Base-by-base conservation (phyloP, 1,140 invertebrate genomes). In the Drosophila persimilis region DNA sequence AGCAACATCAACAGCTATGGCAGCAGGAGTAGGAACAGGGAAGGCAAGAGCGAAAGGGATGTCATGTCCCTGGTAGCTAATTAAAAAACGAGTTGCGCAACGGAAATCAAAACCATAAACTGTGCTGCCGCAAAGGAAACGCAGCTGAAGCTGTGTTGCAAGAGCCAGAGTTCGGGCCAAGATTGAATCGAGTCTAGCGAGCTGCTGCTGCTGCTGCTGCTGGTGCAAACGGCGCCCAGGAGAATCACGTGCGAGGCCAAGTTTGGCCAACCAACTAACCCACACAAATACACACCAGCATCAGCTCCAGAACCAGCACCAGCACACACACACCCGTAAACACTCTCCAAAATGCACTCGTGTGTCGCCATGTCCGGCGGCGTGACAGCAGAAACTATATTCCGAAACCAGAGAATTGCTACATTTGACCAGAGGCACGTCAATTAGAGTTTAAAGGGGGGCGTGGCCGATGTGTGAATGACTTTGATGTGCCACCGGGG, bases 361-460 rank as follows among this genome's bases (percentile, higher is more conserved):
- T 84, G 80, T 86, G 81, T 74, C 73, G 43, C 50, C 44, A 71
- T 76, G 63, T 59, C 59, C 59, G 50, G 43, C 62, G 63, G 63
- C 62, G 59, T 83, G 75, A 84, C 75, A 64, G 71, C n/a, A 76
- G 76, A 73, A 67, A 69, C 60, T 52, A 81, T 57, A 62, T 56
- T 58, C 22, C 26, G 17, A 69, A 45, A 8, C 22, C 53, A 61
- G 43, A 46, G 48, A 85, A 80, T 77, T 73, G 73, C 69, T 69
- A 74, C 55, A 77, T 81, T 86, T 86, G 75, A 72, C 75, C 73
- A 77, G 65, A 80, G 70, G 84, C 73, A 81, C 69, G 81, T 86
- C 81, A 85, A 85, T 85, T 85, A 86, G 69, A 72, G 75, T 46
- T 83, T 50, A 55, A 63, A 53, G 15, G 70, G 11, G 47, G 64